Percentiles rank a stretch among this genome's conserved stretches.
Evolutionary conservation across 2,888 invertebrate species (phyloP).

Genomic region (Eupithecia insigniata): DNA sequence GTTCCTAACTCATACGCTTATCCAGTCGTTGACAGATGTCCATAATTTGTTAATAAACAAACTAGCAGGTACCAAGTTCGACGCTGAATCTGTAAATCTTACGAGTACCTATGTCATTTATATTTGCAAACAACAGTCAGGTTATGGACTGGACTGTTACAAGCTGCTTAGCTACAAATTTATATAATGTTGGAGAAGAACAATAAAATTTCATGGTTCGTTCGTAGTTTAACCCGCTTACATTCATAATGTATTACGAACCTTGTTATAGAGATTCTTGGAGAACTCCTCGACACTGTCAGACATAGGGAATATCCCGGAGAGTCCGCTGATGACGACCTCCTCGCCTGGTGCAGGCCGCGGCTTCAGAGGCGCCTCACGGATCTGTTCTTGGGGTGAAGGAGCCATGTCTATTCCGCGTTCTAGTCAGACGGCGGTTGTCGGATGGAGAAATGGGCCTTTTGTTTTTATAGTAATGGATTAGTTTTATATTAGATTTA

Average conservation of each 20-base stretch:
- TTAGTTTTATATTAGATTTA: neutral
- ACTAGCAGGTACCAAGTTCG: too few relatives aligned
- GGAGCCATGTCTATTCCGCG: constrained; percentile 37
- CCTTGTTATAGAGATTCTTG: constrained; percentile 85
- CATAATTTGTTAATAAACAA: too few relatives aligned
- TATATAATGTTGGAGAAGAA: too few relatives aligned
- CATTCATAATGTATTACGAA: constrained; percentile 4
- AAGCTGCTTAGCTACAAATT: too few relatives aligned
- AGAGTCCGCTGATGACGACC: constrained; percentile 84
- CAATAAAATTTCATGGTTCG: too few relatives aligned
- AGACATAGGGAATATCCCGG: constrained; percentile 87
- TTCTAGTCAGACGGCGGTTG: neutral
- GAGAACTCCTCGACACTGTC: constrained; percentile 85
- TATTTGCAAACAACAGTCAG: too few relatives aligned
- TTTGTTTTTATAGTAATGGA: neutral
- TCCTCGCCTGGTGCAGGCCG: constrained; percentile 70
- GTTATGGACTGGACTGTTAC: too few relatives aligned
- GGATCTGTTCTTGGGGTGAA: constrained; percentile 37
- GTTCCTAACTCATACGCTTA: too few relatives aligned
- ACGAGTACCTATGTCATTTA: too few relatives aligned
- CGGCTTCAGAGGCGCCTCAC: constrained; percentile 16
- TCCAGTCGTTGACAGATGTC: too few relatives aligned
- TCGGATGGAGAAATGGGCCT: neutral
- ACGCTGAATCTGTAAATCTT: too few relatives aligned
- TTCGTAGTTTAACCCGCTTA: neutral